Evolutionary conservation across 2,888 invertebrate species (phyloP), one percentile per base, ranked within the genome.

Genomic region (Micropterix aruncella): DNA sequence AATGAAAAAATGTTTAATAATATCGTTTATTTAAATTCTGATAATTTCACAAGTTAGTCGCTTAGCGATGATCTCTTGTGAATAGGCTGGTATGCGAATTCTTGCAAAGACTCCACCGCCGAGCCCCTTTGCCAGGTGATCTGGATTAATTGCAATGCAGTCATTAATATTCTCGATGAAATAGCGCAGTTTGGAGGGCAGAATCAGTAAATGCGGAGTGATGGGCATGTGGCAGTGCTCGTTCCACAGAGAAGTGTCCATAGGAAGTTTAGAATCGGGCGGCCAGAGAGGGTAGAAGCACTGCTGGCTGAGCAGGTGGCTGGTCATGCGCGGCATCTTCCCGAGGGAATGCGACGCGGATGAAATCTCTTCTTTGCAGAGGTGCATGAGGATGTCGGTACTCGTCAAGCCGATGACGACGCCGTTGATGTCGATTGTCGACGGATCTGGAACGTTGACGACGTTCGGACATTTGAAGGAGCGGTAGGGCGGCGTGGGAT

Each of bases 91-190:
- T 15, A 90, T 60, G 44, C 77, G 67, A 1, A 90, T 59, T 18
- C 82, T 74, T 0, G 83, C 82, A 65, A 82, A 93, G 0, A 84
- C 83, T 40, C 90, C 90, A 3, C 83, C 85, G 18, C 73, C 75
- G 9, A 70, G 63, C 19, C 83, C 83, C 60, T 89, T 90, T 0
- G 80, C 72, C 44, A 93, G 59, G 47, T 82, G 77, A 52, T 90
- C 92, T 0, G 94, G 92, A 68, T 95, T 95, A 16, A 94, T 68
- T 9, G 87, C 82, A 19, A 90, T 66, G 53, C 85, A 85, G 1
- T 81, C 84, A 53, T 81, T 76, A 16, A 90, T 75, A 52, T 83
- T 76, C 84, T 90, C 85, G 42, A 85, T 70, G 56, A 91, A 94
- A 61, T 82, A 78, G 58, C 83, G 75, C 53, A 93, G 79, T 60